phyloP scores from a whole-genome alignment of 1,140 invertebrate genomes.

The Aphidius ervi region DNA sequence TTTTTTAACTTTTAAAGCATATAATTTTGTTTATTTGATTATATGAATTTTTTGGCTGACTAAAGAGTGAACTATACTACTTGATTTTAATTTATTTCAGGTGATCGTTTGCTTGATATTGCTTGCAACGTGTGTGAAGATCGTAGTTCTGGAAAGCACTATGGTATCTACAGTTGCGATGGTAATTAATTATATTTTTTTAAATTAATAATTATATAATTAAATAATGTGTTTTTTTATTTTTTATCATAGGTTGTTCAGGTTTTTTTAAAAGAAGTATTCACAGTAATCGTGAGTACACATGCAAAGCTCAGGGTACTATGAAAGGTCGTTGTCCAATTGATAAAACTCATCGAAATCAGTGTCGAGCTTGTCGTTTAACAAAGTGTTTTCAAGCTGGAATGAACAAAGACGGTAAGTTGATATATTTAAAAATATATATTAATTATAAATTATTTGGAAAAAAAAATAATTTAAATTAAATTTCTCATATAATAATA shows the following conservation, averaged over 20 bases:
- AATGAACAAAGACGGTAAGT: conserved; percentile 99
- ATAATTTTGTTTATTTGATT: too few species aligned
- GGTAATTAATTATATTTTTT: conserved; percentile 61
- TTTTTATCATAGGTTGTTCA: conserved; percentile 72
- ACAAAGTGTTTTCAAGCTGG: conserved; percentile 95
- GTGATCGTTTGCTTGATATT: conserved; percentile 89
- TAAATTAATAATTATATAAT: conserved; percentile 21
- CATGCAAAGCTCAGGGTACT: conserved; percentile 91
- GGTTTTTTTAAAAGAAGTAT: conserved; percentile 97
- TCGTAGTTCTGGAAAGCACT: conserved; percentile 94
- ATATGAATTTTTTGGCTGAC: background rate
- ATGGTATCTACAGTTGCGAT: conserved; percentile 96
- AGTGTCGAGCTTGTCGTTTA: conserved; percentile 92
- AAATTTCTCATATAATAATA: background rate
- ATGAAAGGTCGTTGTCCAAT: conserved; percentile 91
- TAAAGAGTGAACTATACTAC: background rate
- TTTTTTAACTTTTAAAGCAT: background rate
- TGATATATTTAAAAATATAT: conserved; percentile 11
- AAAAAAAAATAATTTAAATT: conserved; percentile 12
- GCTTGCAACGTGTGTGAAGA: conserved; percentile 96
- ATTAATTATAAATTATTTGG: too few species aligned
- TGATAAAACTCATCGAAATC: conserved; percentile 95
- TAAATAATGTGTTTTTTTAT: conserved; percentile 15
- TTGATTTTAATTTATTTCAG: conserved; percentile 55
- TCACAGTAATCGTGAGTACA: conserved; percentile 91